phyloP scores from a whole-genome alignment of 2,113 vertebrate genomes.

The Boulengeromyrus knoepffleri region DNA sequence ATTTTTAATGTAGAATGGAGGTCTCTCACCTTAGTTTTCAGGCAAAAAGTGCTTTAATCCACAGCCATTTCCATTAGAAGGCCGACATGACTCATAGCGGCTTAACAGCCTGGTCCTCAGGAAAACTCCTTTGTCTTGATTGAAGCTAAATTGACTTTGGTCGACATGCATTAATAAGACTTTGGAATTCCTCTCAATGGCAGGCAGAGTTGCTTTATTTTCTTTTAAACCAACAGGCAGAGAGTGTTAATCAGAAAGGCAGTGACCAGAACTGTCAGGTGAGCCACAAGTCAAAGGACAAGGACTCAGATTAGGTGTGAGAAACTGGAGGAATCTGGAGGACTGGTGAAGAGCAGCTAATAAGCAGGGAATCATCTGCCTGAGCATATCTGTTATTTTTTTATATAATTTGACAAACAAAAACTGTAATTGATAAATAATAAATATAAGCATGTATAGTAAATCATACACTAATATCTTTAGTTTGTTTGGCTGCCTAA shows the following conservation, averaged over 20 bases:
- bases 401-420: not conserved
- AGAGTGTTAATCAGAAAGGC: not conserved
- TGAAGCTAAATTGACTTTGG: constrained; percentile 50
- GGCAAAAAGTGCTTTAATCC: constrained; percentile 43
- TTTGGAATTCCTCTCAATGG: constrained; percentile 35
- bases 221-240: not conserved
- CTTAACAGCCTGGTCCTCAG: constrained; percentile 33
- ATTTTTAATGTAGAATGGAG: constrained; percentile 20
- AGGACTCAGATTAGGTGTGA: not conserved
- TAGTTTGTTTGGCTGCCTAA: not conserved
- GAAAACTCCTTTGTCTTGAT: constrained; percentile 40
- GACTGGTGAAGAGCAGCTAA: not conserved
- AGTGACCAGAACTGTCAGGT: not conserved
- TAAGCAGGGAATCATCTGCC: not conserved
- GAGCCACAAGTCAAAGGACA: not conserved
- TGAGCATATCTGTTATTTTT: not conserved
- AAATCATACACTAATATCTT: not conserved
- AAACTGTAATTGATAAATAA: not conserved
- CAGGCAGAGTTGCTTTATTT: constrained; percentile 18
- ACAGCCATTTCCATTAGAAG: constrained; percentile 45
- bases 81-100: constrained; percentile 51
- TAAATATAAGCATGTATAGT: not conserved
- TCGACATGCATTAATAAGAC: constrained; percentile 53
- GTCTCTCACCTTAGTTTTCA: constrained; percentile 29
- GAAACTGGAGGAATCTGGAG: not conserved